These are phyloP conservation scores for Camptogramma bilineatum DNA, from an alignment of 2,888 invertebrate species.

Conservation along the genomic window DNA sequence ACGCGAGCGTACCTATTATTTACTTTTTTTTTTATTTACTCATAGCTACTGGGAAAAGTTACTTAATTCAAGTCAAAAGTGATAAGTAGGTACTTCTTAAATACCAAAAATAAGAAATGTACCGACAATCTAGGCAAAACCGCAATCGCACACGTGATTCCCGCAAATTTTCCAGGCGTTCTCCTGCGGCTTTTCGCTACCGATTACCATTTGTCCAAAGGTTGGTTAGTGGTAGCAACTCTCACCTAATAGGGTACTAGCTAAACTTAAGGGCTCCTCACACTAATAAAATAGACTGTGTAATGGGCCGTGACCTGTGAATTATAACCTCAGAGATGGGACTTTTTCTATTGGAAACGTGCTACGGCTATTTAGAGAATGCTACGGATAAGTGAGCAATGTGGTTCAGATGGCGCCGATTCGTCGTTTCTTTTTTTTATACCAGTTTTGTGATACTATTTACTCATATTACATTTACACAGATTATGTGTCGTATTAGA, in stretches of 20 bases:
- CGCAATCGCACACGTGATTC: background rate
- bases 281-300: slow-evolving; percentile 41
- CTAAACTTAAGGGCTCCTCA: slow-evolving; percentile 37
- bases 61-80: background rate
- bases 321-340: slow-evolving; percentile 33
- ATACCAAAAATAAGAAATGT: background rate
- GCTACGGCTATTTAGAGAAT: slow-evolving; percentile 17
- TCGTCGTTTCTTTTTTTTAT: background rate
- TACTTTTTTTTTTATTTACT: too few species aligned
- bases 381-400: slow-evolving; percentile 18
- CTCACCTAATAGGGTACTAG: slow-evolving; percentile 32
- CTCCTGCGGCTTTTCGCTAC: slow-evolving; percentile 15
- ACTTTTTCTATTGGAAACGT: slow-evolving; percentile 34
- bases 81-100: background rate
- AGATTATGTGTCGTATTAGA: too few species aligned
- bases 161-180: background rate
- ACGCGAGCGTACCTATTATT: too few species aligned
- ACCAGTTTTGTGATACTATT: too few species aligned
- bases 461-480: too few species aligned
- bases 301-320: slow-evolving; percentile 38
- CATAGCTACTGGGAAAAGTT: too few species aligned
- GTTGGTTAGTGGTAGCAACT: slow-evolving; percentile 23
- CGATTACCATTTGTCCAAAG: slow-evolving; percentile 21
- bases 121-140: background rate
- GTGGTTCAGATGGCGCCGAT: slow-evolving; percentile 15